Conservation (phyloP, 2,113 vertebrate genomes). For the Onychostruthus taczanowskii region DNA sequence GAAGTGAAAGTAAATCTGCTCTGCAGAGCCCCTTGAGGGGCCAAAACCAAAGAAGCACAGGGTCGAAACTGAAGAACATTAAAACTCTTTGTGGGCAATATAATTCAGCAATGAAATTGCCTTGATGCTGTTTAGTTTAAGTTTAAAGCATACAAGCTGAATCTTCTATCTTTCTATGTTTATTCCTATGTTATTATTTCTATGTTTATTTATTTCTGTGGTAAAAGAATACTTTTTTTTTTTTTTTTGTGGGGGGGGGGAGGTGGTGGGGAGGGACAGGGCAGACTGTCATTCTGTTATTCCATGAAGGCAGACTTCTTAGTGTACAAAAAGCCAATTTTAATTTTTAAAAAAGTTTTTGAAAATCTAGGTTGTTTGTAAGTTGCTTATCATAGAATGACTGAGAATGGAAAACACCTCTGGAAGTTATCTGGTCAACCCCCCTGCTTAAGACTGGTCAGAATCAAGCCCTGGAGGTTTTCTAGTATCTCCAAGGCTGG, state of each 20-base stretch:
- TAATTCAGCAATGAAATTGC: neutral
- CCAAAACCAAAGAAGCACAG: neutral
- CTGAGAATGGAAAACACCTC: neutral
- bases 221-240: neutral
- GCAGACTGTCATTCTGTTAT: neutral
- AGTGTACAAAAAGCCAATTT: neutral
- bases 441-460: neutral
- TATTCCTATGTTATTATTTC: neutral
- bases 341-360: neutral
- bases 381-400: neutral
- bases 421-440: neutral
- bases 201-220: neutral
- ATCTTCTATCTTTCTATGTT: neutral
- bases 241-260: neutral
- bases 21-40: neutral
- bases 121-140: neutral
- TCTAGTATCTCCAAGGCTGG: neutral
- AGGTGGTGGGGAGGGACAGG: rapidly evolving
- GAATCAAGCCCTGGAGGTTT: neutral
- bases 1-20: neutral
- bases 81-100: neutral
- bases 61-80: neutral
- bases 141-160: neutral
- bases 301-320: neutral
- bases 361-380: neutral